Percentiles rank a stretch among this genome's conserved stretches.
These are phyloP conservation scores for Mactra quadrangularis DNA, from an alignment of 1,140 invertebrate species.

Conservation along the genomic window DNA sequence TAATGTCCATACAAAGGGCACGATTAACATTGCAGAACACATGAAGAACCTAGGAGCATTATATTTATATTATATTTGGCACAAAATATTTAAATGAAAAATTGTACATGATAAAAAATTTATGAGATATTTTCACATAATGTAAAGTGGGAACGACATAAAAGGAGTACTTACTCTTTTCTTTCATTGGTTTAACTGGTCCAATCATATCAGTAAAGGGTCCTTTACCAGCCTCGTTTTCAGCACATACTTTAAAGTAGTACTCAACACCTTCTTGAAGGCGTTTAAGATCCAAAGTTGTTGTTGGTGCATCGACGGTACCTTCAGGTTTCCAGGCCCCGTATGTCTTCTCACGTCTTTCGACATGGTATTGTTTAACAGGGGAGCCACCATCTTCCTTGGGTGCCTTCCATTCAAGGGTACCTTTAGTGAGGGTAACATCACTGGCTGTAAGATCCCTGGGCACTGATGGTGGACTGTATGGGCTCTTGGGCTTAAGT, in stretches of 20 bases:
- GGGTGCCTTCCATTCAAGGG: constrained; percentile 93
- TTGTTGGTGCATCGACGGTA: constrained; percentile 66
- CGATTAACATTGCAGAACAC: too few species aligned
- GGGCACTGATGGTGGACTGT: constrained; percentile 85
- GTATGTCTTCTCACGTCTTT: constrained; percentile 89
- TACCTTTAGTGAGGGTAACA: constrained; percentile 72
- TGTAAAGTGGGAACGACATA: too few species aligned
- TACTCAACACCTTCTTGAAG: constrained; percentile 97
- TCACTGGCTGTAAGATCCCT: constrained; percentile 72
- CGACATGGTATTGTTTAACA: constrained; percentile 94
- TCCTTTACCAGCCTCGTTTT: constrained; percentile 94
- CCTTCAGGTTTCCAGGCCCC: constrained; percentile 86
- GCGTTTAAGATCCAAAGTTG: constrained; percentile 73
- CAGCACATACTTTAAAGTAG: constrained; percentile 96
- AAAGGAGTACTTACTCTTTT: constrained; percentile 78
- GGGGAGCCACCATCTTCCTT: constrained; percentile 98
- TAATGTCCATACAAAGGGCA: too few species aligned
- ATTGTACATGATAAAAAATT: neutral
- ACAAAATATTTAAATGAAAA: neutral
- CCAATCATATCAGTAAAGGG: constrained; percentile 72
- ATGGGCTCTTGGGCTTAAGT: constrained; percentile 98
- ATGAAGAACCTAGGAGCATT: too few species aligned
- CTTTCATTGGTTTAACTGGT: constrained; percentile 76
- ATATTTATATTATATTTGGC: too few species aligned
- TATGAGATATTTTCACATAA: too few species aligned